Percentiles rank a stretch among this genome's conserved stretches.
phyloP scores from a whole-genome alignment of 2,113 vertebrate genomes.

The Fregata magnificens region DNA sequence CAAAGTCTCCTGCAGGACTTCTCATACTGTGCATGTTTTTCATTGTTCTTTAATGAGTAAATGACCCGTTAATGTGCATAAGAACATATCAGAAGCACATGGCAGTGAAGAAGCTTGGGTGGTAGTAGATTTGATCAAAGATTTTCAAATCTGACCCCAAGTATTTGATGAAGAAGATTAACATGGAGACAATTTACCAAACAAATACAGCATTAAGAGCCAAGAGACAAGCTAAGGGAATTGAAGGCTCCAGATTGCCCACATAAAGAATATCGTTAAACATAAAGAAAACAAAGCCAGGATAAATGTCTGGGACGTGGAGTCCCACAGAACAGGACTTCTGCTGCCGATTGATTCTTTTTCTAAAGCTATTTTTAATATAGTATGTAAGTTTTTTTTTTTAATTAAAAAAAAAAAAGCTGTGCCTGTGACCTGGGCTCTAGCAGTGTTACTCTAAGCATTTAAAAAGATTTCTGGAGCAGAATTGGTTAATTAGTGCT shows the following conservation, averaged over 20 bases:
- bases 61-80: slow-evolving; percentile 65
- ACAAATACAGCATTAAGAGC: slow-evolving; percentile 75
- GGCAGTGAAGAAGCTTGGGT: slow-evolving; percentile 66
- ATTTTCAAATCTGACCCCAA: slow-evolving; percentile 76
- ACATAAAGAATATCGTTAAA: slow-evolving; percentile 81
- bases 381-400: not conserved
- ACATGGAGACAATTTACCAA: slow-evolving; percentile 82
- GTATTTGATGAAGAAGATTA: slow-evolving; percentile 82
- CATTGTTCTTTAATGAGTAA: slow-evolving; percentile 76
- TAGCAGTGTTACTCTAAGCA: slow-evolving; percentile 53
- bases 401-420: not conserved
- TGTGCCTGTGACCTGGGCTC: slow-evolving; percentile 61
- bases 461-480: slow-evolving; percentile 75
- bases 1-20: slow-evolving; percentile 66
- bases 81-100: slow-evolving; percentile 80
- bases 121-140: slow-evolving; percentile 77
- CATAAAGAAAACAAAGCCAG: slow-evolving; percentile 70
- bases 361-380: slow-evolving; percentile 18
- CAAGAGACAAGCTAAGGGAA: slow-evolving; percentile 75
- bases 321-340: not conserved
- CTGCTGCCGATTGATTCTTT: not conserved
- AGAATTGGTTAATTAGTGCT: slow-evolving; percentile 82
- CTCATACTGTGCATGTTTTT: slow-evolving; percentile 69
- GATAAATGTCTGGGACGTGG: slow-evolving; percentile 55
- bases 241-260: slow-evolving; percentile 77